phyloP scores from a whole-genome alignment of 2,113 vertebrate species.

The Semnopithecus entellus region DNA sequence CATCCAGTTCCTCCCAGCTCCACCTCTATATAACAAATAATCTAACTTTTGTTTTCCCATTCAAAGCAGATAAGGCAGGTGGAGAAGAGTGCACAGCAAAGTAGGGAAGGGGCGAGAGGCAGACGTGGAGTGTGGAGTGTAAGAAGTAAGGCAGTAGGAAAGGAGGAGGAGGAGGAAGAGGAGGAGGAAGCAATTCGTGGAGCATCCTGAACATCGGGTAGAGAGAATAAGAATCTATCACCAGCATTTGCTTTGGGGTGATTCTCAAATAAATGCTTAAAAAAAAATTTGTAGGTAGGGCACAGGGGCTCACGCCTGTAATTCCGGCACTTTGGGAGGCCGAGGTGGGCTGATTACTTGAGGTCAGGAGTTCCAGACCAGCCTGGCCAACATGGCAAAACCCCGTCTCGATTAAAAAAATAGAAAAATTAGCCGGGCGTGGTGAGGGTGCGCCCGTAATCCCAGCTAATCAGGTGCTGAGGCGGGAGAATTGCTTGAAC shows the following conservation, averaged over 20 bases:
- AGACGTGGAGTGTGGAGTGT: not conserved
- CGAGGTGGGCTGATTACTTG: no score
- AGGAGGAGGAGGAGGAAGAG: not conserved
- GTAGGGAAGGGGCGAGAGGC: not conserved
- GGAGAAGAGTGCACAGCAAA: not conserved
- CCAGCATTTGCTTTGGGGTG: not conserved
- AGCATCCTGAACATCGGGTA: fast-evolving
- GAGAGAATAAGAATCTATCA: not conserved
- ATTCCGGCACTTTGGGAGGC: no score
- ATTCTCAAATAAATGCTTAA: not conserved
- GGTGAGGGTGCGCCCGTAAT: no score
- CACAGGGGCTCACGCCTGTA: no score
- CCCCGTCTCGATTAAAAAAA: no score
- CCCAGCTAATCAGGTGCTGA: no score
- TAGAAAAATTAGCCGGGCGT: no score
- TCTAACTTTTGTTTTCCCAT: not conserved
- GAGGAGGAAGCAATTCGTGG: not conserved
- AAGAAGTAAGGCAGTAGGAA: not conserved
- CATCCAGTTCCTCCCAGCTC: not conserved
- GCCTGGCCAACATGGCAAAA: no score
- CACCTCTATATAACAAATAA: not conserved
- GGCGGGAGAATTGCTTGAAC: no score
- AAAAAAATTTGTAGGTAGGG: not conserved
- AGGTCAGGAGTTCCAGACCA: no score
- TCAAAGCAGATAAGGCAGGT: not conserved